A percentile compares a stretch with the other conserved stretches of the same genome.
phyloP scores from a whole-genome alignment of 2,797 vertebrate species.

The Macroramphosus scolopax region DNA sequence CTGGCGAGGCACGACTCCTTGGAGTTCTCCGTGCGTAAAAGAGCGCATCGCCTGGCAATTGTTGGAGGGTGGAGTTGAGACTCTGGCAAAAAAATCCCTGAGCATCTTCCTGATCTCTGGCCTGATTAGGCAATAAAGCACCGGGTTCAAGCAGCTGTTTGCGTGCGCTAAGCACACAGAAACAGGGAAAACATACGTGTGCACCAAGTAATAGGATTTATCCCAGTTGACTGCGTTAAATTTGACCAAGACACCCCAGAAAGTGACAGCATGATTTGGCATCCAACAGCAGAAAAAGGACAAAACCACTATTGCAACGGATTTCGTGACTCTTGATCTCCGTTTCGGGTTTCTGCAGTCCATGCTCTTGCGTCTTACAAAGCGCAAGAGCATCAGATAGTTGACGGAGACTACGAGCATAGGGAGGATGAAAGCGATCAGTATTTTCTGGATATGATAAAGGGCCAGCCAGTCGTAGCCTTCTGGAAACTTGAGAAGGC shows the following conservation, averaged over 20 bases:
- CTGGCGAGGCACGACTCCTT: constrained; percentile 57
- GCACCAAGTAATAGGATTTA: constrained; percentile 75
- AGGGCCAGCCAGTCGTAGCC: constrained; percentile 80
- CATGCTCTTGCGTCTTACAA: constrained; percentile 70
- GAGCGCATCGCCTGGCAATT: constrained; percentile 62
- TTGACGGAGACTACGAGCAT: constrained; percentile 77
- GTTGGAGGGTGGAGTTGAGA: constrained; percentile 47
- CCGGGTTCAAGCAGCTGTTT: constrained; percentile 82
- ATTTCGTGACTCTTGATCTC: constrained; percentile 77
- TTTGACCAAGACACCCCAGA: constrained; percentile 84
- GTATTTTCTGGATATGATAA: constrained; percentile 82
- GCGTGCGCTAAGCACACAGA: constrained; percentile 81
- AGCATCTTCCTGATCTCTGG: constrained; percentile 81
- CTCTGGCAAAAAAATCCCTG: constrained; percentile 70
- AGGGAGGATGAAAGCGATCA: constrained; percentile 80
- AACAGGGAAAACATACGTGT: constrained; percentile 81
- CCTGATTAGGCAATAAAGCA: constrained; percentile 81
- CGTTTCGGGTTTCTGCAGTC: constrained; percentile 59
- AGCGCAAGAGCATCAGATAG: constrained; percentile 77
- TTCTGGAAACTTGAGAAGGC: constrained; percentile 79
- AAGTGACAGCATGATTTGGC: constrained; percentile 80
- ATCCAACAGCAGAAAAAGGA: constrained; percentile 81
- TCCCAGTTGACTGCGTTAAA: constrained; percentile 80
- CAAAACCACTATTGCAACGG: constrained; percentile 75
- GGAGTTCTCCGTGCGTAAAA: constrained; percentile 56